A percentile compares a stretch with the other conserved stretches of the same genome.
Conservation (phyloP, 2,113 vertebrate genomes). For the Callipepla californica region DNA sequence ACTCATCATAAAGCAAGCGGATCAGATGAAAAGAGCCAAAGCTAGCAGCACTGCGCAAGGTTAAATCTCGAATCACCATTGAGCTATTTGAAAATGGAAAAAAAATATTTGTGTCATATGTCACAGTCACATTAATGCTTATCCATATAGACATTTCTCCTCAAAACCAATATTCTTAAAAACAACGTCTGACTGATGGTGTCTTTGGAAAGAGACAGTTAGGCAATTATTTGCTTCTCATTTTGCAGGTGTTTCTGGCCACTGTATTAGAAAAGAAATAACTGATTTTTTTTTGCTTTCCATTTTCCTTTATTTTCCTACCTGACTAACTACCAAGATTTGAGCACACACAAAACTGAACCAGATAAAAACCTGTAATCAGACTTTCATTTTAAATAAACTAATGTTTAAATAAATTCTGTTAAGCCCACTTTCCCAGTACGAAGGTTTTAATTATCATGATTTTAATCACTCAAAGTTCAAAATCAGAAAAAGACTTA, state of each 20-base stretch:
- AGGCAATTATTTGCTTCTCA: background rate
- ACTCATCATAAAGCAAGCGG: slow-evolving; percentile 86
- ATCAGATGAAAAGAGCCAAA: slow-evolving; percentile 89
- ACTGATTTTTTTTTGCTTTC: background rate
- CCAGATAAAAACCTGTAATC: background rate
- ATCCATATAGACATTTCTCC: background rate
- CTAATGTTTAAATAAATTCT: background rate
- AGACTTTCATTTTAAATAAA: background rate
- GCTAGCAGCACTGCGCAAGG: slow-evolving; percentile 87
- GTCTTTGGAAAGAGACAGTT: background rate
- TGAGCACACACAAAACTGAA: background rate
- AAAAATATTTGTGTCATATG: slow-evolving; percentile 44
- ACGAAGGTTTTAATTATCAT: background rate
- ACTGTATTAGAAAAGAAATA: background rate
- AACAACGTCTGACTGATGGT: background rate
- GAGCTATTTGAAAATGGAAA: slow-evolving; percentile 79
- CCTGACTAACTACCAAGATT: background rate
- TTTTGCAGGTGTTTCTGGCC: background rate
- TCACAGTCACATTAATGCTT: background rate
- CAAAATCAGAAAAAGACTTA: background rate
- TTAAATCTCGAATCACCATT: slow-evolving; percentile 88
- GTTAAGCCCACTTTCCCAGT: background rate
- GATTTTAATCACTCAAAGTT: background rate
- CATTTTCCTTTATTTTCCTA: background rate
- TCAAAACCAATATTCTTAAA: background rate